These are phyloP conservation scores for Stylophora pistillata DNA, from an alignment of 64 coral and sea anemone genomes.

Conservation along the genomic window DNA sequence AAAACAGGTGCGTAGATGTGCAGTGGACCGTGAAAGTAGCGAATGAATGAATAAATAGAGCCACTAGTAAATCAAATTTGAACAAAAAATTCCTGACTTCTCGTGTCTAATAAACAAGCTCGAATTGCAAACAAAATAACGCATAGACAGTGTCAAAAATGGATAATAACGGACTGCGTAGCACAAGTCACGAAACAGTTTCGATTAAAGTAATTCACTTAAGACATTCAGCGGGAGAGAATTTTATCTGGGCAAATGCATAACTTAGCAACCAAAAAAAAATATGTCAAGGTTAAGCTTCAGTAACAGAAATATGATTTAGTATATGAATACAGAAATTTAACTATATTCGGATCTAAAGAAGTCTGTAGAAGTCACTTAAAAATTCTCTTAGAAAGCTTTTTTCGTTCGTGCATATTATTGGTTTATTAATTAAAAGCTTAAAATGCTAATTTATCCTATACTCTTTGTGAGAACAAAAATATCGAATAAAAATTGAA, in stretches of 20 bases:
- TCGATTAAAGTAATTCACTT: too few species aligned
- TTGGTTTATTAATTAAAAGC: neutral
- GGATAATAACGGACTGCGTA: too few species aligned
- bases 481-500: neutral
- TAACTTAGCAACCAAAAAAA: constrained; percentile 7
- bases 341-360: neutral
- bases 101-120: too few species aligned
- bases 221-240: neutral
- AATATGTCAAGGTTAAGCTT: neutral
- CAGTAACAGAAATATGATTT: neutral
- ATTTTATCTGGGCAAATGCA: constrained; percentile 10
- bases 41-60: too few species aligned
- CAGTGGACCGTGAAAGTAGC: too few species aligned
- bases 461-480: neutral
- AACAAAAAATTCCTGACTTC: too few species aligned
- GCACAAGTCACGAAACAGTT: too few species aligned
- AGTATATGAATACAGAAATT: neutral
- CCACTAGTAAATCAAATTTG: too few species aligned
- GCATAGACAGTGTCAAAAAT: too few species aligned
- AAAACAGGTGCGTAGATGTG: too few species aligned
- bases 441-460: neutral
- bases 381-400: neutral
- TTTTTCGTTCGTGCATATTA: neutral
- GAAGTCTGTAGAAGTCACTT: neutral
- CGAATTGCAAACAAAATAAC: too few species aligned